Conservation (phyloP, 2,797 vertebrate species). For the Liasis olivaceus region DNA sequence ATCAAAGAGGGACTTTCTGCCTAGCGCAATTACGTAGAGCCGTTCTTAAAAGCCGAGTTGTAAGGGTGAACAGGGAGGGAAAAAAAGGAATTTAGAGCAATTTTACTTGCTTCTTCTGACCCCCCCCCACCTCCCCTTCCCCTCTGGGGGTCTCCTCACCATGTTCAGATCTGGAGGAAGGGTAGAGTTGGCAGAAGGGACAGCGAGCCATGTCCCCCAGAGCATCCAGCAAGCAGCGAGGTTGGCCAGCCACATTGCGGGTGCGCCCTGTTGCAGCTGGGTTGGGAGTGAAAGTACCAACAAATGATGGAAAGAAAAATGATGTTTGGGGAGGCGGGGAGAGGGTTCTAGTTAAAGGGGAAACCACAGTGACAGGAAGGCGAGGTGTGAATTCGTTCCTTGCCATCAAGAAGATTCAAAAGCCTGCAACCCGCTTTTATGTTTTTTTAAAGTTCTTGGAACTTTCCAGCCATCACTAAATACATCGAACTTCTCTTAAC, state of each 20-base stretch:
- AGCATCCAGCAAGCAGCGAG: neutral
- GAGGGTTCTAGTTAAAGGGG: neutral
- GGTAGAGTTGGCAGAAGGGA: too few relatives aligned
- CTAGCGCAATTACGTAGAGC: neutral
- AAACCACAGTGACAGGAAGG: slow-evolving; percentile 14
- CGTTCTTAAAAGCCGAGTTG: neutral
- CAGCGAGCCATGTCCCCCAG: neutral
- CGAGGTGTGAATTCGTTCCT: neutral
- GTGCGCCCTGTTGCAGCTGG: rapidly evolving
- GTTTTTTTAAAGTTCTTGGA: neutral
- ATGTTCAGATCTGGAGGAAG: neutral
- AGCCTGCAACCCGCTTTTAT: too few relatives aligned
- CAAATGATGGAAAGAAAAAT: neutral
- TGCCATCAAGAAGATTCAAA: too few relatives aligned
- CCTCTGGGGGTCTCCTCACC: neutral
- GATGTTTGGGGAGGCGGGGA: rapidly evolving
- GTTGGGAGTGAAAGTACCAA: neutral
- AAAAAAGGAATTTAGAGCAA: neutral
- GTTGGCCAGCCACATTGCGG: neutral
- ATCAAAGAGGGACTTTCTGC: neutral
- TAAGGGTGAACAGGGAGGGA: neutral
- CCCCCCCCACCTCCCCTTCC: neutral
- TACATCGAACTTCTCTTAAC: too few relatives aligned
- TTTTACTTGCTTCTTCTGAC: rapidly evolving
- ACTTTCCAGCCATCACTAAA: too few relatives aligned